These are phyloP conservation scores for Mesorhabditis belari DNA, from an alignment of 2,888 invertebrate species.

Conservation along the genomic window DNA sequence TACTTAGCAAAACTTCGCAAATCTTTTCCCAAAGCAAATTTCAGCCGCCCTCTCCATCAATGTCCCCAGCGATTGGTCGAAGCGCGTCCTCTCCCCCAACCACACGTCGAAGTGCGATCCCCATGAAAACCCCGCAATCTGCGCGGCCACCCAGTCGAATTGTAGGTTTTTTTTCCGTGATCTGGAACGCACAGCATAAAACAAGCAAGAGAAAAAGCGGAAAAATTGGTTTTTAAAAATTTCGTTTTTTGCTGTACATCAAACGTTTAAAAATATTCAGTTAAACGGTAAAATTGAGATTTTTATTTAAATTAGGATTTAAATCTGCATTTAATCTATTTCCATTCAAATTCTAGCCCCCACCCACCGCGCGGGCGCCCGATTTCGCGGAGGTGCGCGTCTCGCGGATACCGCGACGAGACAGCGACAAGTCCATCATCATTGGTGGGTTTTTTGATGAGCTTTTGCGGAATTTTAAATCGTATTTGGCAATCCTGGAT, in stretches of 20 bases:
- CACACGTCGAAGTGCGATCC: not conserved
- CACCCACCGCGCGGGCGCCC: conserved; percentile 17
- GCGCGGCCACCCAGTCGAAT: not conserved
- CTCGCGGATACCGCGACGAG: conserved; percentile 33
- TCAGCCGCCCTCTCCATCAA: too few relatives aligned
- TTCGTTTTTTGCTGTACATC: too few relatives aligned
- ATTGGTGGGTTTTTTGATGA: not conserved
- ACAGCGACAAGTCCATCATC: conserved; percentile 24
- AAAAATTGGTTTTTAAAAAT: not conserved
- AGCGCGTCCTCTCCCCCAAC: not conserved
- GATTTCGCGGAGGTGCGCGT: conserved; percentile 32
- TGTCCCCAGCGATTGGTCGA: too few relatives aligned
- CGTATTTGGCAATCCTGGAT: too few relatives aligned
- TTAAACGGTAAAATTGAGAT: too few relatives aligned
- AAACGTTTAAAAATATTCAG: too few relatives aligned
- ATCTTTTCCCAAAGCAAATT: too few relatives aligned
- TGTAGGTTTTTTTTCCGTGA: not conserved
- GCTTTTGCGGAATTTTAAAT: too few relatives aligned
- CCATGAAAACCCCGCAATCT: not conserved
- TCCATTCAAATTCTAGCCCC: not conserved
- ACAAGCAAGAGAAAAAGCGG: too few relatives aligned
- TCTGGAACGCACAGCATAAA: too few relatives aligned
- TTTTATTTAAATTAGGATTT: too few relatives aligned
- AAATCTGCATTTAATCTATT: not conserved
- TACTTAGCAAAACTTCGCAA: not conserved